phyloP scores from a whole-genome alignment of 2,888 invertebrate genomes.

The Drosophila macrospina region DNA sequence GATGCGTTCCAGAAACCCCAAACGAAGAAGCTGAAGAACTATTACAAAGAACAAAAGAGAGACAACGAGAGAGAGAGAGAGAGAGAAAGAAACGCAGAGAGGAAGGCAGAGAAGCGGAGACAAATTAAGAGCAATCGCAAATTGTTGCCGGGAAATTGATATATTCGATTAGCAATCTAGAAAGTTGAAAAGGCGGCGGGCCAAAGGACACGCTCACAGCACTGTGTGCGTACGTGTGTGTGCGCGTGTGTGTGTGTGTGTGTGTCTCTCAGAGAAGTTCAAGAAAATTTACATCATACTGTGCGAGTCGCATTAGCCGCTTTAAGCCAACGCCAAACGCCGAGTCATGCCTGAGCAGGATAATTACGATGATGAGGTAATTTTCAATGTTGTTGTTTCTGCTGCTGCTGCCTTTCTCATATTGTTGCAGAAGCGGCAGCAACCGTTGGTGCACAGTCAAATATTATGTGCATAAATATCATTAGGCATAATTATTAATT shows the following conservation, averaged over 20 bases:
- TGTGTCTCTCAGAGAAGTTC: slow-evolving; percentile 3
- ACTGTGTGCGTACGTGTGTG: not conserved
- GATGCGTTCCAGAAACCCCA: slow-evolving; percentile 51
- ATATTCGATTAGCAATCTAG: slow-evolving; percentile 73
- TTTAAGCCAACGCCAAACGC: slow-evolving; percentile 62
- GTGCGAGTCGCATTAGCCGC: slow-evolving; percentile 51
- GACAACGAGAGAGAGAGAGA: not conserved
- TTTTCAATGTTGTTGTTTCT: slow-evolving; percentile 52
- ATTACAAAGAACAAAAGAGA: slow-evolving; percentile 2
- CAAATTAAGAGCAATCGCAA: slow-evolving; percentile 66
- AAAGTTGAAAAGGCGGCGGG: slow-evolving; percentile 13
- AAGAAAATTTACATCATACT: slow-evolving; percentile 56
- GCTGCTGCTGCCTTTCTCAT: not conserved
- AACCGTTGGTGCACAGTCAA: slow-evolving; percentile 10
- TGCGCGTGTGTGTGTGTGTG: not conserved
- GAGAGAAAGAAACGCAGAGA: not conserved
- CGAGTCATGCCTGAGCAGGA: slow-evolving; percentile 85
- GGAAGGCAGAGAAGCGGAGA: slow-evolving; percentile 1
- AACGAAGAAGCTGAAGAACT: slow-evolving; percentile 15
- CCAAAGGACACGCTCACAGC: slow-evolving; percentile 16
- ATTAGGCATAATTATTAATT: slow-evolving; percentile 75
- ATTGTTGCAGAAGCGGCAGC: slow-evolving; percentile 4
- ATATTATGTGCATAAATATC: slow-evolving; percentile 58
- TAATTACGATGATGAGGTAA: slow-evolving; percentile 86
- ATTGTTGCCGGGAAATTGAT: slow-evolving; percentile 71